phyloP scores from a whole-genome alignment of 1,140 invertebrate genomes.

The Orchesella cincta region DNA sequence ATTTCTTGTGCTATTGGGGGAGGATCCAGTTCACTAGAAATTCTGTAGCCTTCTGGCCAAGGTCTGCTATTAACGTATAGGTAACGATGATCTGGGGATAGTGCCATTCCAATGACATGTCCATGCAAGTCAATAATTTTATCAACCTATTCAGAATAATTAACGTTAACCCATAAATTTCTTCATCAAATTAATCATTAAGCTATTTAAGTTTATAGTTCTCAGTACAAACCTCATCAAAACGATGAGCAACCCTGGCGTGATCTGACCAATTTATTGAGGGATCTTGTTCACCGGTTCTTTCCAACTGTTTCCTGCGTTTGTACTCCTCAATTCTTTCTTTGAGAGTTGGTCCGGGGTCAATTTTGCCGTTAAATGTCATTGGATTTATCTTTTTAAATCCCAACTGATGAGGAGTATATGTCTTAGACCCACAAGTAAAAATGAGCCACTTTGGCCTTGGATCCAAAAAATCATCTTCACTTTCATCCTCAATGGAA shows the following conservation, averaged over 20 bases:
- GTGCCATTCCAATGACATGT: conserved; percentile 84
- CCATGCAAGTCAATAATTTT: conserved; percentile 83
- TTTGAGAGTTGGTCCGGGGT: conserved; percentile 68
- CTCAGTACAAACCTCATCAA: conserved; percentile 62
- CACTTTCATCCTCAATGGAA: conserved; percentile 43
- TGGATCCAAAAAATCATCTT: conserved; percentile 57
- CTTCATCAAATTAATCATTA: background rate
- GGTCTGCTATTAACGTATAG: conserved; percentile 84
- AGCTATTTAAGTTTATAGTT: background rate
- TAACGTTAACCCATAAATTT: background rate
- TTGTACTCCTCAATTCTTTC: conserved; percentile 67
- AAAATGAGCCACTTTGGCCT: conserved; percentile 81
- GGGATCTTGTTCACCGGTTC: conserved; percentile 50
- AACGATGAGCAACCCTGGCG: conserved; percentile 69
- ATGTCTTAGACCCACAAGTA: conserved; percentile 80
- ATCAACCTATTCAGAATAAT: conserved; percentile 63
- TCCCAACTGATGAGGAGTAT: conserved; percentile 82
- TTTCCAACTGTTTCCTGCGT: conserved; percentile 59
- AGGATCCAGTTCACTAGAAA: conserved; percentile 76
- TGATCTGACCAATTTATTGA: conserved; percentile 72
- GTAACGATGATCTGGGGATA: conserved; percentile 74
- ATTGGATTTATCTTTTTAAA: conserved; percentile 78
- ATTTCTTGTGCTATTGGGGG: conserved; percentile 89
- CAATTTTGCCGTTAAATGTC: conserved; percentile 69
- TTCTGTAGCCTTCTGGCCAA: conserved; percentile 72